Evolutionary conservation across 2,888 invertebrate species (phyloP), one percentile per base, ranked within the genome.

Genomic region (Drosophila ezoana): DNA sequence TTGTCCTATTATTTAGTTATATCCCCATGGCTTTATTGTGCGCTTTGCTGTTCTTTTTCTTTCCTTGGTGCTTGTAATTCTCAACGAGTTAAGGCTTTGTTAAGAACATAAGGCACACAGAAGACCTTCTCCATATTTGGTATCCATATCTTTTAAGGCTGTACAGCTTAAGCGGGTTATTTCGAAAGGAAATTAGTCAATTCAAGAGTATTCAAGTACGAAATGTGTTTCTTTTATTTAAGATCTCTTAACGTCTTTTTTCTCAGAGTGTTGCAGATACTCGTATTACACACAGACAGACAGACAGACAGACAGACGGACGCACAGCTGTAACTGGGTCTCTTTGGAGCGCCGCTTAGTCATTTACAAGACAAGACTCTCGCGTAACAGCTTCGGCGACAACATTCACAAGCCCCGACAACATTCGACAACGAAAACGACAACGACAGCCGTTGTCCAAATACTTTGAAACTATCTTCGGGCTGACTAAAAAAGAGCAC

Each of bases 331-430:
- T 63, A 79, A 59, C 67, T 79, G 63, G 81, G 69, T 62, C 59
- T 72, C 68, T 69, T 56, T 62, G 43, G 67, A 72, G 67, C 67
- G 53, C 67, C 75, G 72, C 63, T 76, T 76, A 76, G 76, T 76
- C 67, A 76, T 64, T 76, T 76, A 56, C 72, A 62, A 71, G 63
- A 64, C 83, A 67, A 71, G 61, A 72, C 59, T 69, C 76, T 79
- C 66, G 71, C 66, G 67, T 65, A 66, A 68, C 76, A 73, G 68
- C 77, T 40, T 51, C 67, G 81, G 59, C 78, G 66, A 76, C 76
- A 76, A 64, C 65, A 70, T 73, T 69, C 76, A 67, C 74, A 67
- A 45, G 11, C 35, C 49, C 63, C 58, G 48, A 58, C 60, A 60
- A 38, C 54, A 49, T 28, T 13, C 37, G 18, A 68, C 53, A 58